These are phyloP conservation scores for Griposia aprilina DNA, from an alignment of 2,888 invertebrate species.

Conservation along the genomic window DNA sequence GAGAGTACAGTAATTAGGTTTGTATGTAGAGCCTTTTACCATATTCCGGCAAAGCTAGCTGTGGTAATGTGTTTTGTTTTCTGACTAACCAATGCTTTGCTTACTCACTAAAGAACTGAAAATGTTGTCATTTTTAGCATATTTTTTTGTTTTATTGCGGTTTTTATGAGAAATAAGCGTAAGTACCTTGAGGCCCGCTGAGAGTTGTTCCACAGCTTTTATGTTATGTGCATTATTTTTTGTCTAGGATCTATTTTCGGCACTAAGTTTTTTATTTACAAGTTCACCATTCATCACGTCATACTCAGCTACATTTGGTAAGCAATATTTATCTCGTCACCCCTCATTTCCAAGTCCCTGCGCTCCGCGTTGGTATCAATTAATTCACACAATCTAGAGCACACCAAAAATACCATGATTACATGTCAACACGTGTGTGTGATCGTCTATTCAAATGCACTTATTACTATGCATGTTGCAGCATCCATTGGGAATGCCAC, in stretches of 20 bases:
- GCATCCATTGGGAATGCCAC: slow-evolving; percentile 50
- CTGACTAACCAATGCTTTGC: slow-evolving; percentile 25
- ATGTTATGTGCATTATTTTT: background rate
- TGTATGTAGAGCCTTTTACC: slow-evolving; percentile 37
- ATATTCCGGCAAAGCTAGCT: slow-evolving; percentile 16
- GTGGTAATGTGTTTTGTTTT: slow-evolving; percentile 25
- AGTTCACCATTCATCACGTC: slow-evolving; percentile 9
- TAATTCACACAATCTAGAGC: slow-evolving; percentile 50
- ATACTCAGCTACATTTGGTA: slow-evolving; percentile 27
- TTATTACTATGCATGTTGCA: slow-evolving; percentile 53
- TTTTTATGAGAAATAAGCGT: slow-evolving; percentile 8
- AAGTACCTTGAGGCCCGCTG: too few species aligned
- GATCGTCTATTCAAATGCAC: slow-evolving; percentile 61
- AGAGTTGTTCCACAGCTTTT: background rate
- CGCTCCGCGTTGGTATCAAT: slow-evolving; percentile 61
- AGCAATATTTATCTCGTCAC: slow-evolving; percentile 40
- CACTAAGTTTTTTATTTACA: background rate
- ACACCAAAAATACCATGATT: slow-evolving; percentile 62
- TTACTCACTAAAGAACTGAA: background rate
- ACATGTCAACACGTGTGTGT: slow-evolving; percentile 65
- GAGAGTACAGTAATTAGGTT: slow-evolving; percentile 58
- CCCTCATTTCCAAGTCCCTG: slow-evolving; percentile 1
- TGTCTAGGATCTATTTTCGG: background rate
- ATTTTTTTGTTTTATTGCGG: background rate
- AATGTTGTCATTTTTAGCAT: background rate